phyloP scores from a whole-genome alignment of 2,888 invertebrate genomes.

The Odontothrips loti region DNA sequence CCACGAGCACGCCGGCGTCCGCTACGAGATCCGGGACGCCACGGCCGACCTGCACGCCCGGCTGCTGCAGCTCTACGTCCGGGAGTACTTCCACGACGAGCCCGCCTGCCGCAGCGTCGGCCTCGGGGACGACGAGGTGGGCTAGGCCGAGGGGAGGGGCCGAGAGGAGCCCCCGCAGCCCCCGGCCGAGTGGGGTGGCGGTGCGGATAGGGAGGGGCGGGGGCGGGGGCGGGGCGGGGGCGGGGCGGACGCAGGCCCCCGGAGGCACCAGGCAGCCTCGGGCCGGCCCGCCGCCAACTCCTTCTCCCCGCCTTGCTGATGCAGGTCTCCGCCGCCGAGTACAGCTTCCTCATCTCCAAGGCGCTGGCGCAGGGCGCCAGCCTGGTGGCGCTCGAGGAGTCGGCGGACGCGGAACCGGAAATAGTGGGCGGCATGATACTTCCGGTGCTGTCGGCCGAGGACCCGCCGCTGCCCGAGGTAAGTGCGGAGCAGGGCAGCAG shows the following conservation, averaged over 20 bases:
- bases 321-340: slow-evolving; percentile 3
- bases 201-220: background rate
- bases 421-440: background rate
- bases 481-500: background rate
- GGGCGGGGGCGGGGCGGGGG: background rate
- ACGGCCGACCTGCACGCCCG: background rate
- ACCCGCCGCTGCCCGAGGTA: background rate
- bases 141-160: background rate
- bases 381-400: background rate
- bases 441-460: slow-evolving; percentile 11
- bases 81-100: slow-evolving; percentile 4
- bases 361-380: background rate
- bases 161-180: background rate
- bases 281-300: background rate
- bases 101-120: background rate
- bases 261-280: background rate
- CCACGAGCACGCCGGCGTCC: background rate
- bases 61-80: background rate
- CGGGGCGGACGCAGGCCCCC: background rate
- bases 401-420: slow-evolving; percentile 8
- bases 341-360: background rate
- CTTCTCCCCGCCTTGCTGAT: background rate
- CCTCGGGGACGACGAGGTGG: background rate
- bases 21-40: background rate
- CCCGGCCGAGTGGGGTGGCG: background rate